Conservation (phyloP, 2,888 invertebrate genomes). For the Dasypolia templi region DNA sequence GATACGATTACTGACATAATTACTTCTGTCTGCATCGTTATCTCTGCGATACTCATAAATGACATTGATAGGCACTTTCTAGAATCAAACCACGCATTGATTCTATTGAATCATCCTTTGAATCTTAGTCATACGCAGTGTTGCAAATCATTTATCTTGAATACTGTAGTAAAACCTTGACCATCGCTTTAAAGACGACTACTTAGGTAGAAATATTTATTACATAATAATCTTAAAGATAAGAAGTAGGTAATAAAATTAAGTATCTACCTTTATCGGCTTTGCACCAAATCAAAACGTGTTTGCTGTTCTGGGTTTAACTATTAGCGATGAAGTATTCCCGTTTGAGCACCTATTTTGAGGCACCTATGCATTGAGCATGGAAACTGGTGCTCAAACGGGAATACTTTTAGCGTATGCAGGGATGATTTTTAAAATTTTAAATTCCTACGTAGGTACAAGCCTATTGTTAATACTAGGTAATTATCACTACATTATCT, state of each 20-base stretch:
- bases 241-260: not conserved
- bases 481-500: not conserved
- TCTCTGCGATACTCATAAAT: slow-evolving; percentile 20
- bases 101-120: slow-evolving; percentile 17
- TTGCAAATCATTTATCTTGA: slow-evolving; percentile 26
- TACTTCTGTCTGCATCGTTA: slow-evolving; percentile 25
- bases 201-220: not conserved
- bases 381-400: too few relatives aligned
- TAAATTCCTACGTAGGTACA: not conserved
- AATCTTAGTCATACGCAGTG: slow-evolving; percentile 15
- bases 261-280: not conserved
- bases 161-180: not conserved
- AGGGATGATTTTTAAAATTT: not conserved
- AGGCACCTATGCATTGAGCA: too few relatives aligned
- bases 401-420: not conserved
- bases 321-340: too few relatives aligned
- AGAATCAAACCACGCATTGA: slow-evolving; percentile 41
- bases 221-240: slow-evolving; percentile 4
- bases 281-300: slow-evolving; percentile 14
- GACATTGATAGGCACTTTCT: slow-evolving; percentile 22
- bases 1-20: slow-evolving; percentile 17
- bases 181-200: not conserved
- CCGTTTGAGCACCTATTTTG: too few relatives aligned
- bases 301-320: too few relatives aligned
- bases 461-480: too few relatives aligned